Evolutionary conservation across 1,140 invertebrate genomes (phyloP).

Genomic region (Lepidurus packardi): DNA sequence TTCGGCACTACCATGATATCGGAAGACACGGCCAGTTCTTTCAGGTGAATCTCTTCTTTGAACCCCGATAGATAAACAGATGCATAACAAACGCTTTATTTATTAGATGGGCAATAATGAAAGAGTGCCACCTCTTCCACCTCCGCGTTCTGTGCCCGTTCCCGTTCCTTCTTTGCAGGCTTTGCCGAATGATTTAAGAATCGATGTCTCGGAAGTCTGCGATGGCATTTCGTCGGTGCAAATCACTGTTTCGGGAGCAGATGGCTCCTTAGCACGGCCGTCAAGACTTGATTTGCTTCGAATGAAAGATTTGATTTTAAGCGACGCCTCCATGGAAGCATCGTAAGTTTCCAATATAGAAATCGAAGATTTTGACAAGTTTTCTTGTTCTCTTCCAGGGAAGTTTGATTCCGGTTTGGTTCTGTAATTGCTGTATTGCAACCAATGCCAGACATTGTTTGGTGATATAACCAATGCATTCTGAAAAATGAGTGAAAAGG

Average conservation of each 20-base stretch:
- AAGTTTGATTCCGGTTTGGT: background rate
- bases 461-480: background rate
- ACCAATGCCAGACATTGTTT: background rate
- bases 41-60: background rate
- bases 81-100: background rate
- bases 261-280: conserved; percentile 38
- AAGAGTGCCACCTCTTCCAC: conserved; percentile 31
- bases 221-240: conserved; percentile 51
- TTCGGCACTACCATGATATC: conserved; percentile 28
- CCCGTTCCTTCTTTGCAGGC: conserved; percentile 32
- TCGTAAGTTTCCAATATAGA: conserved; percentile 47
- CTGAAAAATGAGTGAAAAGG: background rate
- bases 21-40: conserved; percentile 15
- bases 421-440: background rate
- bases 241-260: conserved; percentile 41
- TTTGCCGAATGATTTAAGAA: conserved; percentile 41
- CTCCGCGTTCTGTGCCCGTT: conserved; percentile 32
- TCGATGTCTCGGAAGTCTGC: conserved; percentile 41
- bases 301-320: conserved; percentile 49
- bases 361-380: background rate
- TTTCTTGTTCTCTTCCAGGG: background rate
- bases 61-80: too few relatives aligned
- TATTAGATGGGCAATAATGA: conserved; percentile 33
- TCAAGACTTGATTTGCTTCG: conserved; percentile 44
- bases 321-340: conserved; percentile 49